A percentile compares a stretch with the other conserved stretches of the same genome.
phyloP scores from a whole-genome alignment of 2,888 invertebrate species.

The Bugula neritina region DNA sequence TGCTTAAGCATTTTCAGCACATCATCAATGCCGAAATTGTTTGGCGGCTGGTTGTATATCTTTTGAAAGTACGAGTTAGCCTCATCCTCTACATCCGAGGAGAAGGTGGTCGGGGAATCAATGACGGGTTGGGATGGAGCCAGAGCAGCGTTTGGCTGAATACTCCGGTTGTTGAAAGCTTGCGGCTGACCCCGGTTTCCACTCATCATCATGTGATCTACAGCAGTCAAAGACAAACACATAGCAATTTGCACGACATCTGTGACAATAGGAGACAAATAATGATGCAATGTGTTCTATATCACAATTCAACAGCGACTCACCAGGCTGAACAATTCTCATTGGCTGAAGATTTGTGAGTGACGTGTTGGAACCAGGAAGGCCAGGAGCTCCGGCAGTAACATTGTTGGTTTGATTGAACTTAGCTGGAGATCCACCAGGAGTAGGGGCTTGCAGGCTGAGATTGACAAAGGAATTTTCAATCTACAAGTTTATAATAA shows the following conservation, averaged over 20 bases:
- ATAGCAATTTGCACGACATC: too few relatives aligned
- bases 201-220: neutral
- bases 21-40: slow-evolving; percentile 87
- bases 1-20: slow-evolving; percentile 90
- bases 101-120: slow-evolving; percentile 64
- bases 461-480: neutral
- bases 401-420: neutral
- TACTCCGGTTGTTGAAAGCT: neutral
- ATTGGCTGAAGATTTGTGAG: neutral
- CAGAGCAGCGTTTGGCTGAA: neutral
- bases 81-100: slow-evolving; percentile 96
- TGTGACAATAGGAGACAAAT: too few relatives aligned
- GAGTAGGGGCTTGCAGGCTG: neutral
- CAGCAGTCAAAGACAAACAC: too few relatives aligned
- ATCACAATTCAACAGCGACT: too few relatives aligned
- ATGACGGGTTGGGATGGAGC: slow-evolving; percentile 59
- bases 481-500: neutral
- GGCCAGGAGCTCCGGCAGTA: neutral
- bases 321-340: neutral
- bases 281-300: too few relatives aligned
- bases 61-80: slow-evolving; percentile 97
- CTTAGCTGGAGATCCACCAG: slow-evolving; percentile 21
- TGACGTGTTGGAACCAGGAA: neutral
- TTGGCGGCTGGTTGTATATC: slow-evolving; percentile 91
- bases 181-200: neutral